Conservation (phyloP, 2,888 invertebrate species). For the Blastobasis adustella region DNA sequence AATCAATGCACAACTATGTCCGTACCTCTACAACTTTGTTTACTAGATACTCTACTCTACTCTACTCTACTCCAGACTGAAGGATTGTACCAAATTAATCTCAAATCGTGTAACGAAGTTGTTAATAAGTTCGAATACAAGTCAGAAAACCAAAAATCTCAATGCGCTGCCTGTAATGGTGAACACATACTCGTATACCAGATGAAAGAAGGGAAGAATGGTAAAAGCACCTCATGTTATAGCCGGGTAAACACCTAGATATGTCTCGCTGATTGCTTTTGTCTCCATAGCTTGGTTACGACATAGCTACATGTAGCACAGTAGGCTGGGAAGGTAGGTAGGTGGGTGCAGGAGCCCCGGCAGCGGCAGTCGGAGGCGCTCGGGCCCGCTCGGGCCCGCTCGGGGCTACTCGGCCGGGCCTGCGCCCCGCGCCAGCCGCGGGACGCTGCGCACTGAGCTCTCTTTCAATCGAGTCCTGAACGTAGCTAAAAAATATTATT, state of each 20-base stretch:
- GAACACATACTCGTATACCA: no score
- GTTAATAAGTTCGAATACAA: no score
- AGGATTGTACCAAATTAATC: no score
- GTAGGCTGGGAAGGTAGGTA: constrained; percentile 17
- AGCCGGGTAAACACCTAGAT: constrained; percentile 12
- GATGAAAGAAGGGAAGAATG: no score
- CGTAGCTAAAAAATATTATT: constrained; percentile 67
- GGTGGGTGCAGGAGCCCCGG: constrained; percentile 9
- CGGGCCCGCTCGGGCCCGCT: constrained; percentile 34
- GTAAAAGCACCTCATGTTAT: no score
- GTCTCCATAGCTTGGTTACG: constrained; percentile 16
- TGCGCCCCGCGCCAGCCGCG: constrained; percentile 29
- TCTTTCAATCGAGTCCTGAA: constrained; percentile 59
- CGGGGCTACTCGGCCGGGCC: constrained; percentile 27
- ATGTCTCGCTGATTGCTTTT: constrained; percentile 15
- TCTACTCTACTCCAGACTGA: no score
- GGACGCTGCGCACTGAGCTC: constrained; percentile 44
- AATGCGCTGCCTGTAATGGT: no score
- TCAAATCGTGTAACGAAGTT: no score
- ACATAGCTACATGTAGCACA: constrained; percentile 19
- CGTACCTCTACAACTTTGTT: no score
- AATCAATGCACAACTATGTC: no score
- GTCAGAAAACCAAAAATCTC: no score
- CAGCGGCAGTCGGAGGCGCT: constrained; percentile 28
- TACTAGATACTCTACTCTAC: no score